Conservation (phyloP, 2,797 vertebrate species). For the Takifugu rubripes region DNA sequence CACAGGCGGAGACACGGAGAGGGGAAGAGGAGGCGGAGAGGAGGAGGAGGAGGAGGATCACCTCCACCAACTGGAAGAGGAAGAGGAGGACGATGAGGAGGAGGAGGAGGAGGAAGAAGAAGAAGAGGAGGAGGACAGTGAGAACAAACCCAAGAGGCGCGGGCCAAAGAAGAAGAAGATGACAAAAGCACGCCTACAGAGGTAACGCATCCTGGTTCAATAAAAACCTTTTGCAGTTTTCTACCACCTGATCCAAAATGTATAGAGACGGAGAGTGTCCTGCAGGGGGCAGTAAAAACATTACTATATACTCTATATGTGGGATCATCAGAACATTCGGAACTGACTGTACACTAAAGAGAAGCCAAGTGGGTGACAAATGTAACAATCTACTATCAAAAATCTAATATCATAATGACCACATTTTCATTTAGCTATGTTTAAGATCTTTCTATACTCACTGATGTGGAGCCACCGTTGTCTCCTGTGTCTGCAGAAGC, state of each 20-base stretch:
- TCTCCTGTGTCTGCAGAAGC: too few relatives aligned
- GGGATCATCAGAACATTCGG: slow-evolving; percentile 10
- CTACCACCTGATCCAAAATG: neutral
- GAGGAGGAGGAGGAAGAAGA: slow-evolving; percentile 88
- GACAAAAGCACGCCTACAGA: slow-evolving; percentile 94
- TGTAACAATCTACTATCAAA: too few relatives aligned
- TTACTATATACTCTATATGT: neutral
- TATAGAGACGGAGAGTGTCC: neutral
- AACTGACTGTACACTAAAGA: neutral
- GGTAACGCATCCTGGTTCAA: slow-evolving; percentile 49
- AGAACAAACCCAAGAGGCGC: slow-evolving; percentile 88
- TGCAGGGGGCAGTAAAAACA: neutral
- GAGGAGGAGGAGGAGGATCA: slow-evolving; percentile 71
- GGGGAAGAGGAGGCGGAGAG: slow-evolving; percentile 44
- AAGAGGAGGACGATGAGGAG: slow-evolving; percentile 73
- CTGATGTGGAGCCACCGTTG: too few relatives aligned
- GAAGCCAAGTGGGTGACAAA: too few relatives aligned
- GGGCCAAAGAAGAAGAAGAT: slow-evolving; percentile 99
- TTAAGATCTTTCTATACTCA: too few relatives aligned
- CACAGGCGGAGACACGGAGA: slow-evolving; percentile 25
- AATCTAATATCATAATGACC: too few relatives aligned
- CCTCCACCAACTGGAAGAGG: slow-evolving; percentile 57
- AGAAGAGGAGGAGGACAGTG: slow-evolving; percentile 84
- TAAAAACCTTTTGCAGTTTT: neutral
- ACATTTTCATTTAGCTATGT: too few relatives aligned